phyloP scores from a whole-genome alignment of 2,888 invertebrate species.

The Sisyra nigra region DNA sequence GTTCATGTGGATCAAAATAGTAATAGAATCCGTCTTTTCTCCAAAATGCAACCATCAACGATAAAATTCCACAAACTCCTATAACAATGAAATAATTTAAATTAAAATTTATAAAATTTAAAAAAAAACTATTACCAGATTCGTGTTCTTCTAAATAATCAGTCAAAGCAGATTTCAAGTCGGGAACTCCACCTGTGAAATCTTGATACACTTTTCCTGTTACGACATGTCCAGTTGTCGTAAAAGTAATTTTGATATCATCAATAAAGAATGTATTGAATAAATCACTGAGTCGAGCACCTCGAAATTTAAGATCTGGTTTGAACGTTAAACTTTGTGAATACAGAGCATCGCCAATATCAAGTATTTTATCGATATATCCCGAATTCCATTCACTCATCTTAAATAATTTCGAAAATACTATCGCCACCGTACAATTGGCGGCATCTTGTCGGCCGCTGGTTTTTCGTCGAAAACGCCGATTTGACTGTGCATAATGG shows the following conservation, averaged over 20 bases:
- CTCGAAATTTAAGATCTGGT: slow-evolving; percentile 11
- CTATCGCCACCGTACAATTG: slow-evolving; percentile 38
- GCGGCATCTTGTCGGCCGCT: slow-evolving; percentile 34
- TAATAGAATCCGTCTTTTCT: slow-evolving; percentile 20
- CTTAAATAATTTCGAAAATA: slow-evolving; percentile 38
- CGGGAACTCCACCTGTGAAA: slow-evolving; percentile 16
- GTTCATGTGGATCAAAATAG: slow-evolving; percentile 23
- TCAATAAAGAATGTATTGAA: slow-evolving; percentile 21
- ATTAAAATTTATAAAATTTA: neutral
- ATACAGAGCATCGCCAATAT: slow-evolving; percentile 45
- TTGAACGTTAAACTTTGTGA: slow-evolving; percentile 19
- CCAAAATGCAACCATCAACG: slow-evolving; percentile 22
- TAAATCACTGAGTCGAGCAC: slow-evolving; percentile 19
- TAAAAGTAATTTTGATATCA: slow-evolving; percentile 10
- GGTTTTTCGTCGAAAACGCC: slow-evolving; percentile 21
- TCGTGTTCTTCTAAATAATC: slow-evolving; percentile 23
- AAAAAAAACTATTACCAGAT: slow-evolving; percentile 20
- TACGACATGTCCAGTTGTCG: slow-evolving; percentile 3
- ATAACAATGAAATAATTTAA: neutral
- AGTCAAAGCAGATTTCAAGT: slow-evolving; percentile 22
- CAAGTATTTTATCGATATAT: slow-evolving; percentile 39
- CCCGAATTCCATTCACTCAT: slow-evolving; percentile 37
- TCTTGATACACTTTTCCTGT: slow-evolving; percentile 1
- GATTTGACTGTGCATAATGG: slow-evolving; percentile 17
- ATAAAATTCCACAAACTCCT: slow-evolving; percentile 2